phyloP scores from a whole-genome alignment of 1,140 invertebrate genomes.

The Lepeophtheirus salmonis region DNA sequence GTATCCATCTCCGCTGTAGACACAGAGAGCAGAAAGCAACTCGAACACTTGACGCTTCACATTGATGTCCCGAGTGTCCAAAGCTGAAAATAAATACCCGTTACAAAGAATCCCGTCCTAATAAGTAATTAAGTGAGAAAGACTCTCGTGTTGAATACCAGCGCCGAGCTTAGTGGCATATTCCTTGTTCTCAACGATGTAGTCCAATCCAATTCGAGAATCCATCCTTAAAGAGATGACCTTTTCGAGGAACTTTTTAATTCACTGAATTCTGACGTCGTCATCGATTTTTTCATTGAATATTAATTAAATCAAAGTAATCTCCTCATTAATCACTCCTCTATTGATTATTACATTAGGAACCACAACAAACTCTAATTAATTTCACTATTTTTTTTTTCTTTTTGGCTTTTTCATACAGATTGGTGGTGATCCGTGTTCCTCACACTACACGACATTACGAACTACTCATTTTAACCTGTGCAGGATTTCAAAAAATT shows the following conservation, averaged over 20 bases:
- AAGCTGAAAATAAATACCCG: slow-evolving; percentile 41
- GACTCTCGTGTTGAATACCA: no score
- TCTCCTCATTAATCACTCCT: no score
- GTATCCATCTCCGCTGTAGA: slow-evolving; percentile 68
- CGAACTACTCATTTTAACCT: neutral
- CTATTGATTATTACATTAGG: no score
- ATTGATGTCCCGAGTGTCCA: slow-evolving; percentile 59
- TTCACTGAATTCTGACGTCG: neutral
- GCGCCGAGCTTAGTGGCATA: slow-evolving; percentile 73
- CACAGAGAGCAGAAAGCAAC: slow-evolving; percentile 66
- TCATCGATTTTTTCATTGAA: neutral
- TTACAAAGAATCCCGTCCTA: no score
- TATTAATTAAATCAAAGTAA: no score
- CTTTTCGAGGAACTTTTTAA: neutral
- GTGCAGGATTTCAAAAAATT: neutral
- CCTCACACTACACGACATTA: neutral
- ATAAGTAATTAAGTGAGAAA: no score
- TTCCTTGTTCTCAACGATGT: slow-evolving; percentile 77
- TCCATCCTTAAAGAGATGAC: slow-evolving; percentile 43
- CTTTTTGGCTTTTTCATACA: neutral
- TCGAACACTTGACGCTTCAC: slow-evolving; percentile 85
- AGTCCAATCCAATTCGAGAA: slow-evolving; percentile 70
- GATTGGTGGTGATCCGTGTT: no score
- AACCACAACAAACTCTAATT: neutral
- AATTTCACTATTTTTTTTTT: neutral